phyloP scores from a whole-genome alignment of 2,888 invertebrate genomes.

The Lepidochrysops patricia region DNA sequence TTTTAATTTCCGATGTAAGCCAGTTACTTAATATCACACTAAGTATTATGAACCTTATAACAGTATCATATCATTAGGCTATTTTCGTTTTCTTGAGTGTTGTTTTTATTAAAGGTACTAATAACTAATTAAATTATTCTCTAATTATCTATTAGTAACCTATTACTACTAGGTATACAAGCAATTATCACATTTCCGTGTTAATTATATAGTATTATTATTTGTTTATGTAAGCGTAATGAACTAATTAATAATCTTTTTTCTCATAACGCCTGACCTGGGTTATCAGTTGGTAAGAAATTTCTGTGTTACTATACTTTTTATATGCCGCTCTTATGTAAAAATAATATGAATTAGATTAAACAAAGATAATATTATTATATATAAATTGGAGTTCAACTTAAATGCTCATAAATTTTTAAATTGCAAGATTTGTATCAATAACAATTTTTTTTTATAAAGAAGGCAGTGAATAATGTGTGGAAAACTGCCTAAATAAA shows the following conservation, averaged over 20 bases:
- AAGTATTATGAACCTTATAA: not conserved
- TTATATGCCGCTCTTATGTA: not conserved
- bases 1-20: too few relatives aligned
- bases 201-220: slow-evolving; percentile 15
- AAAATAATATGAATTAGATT: not conserved
- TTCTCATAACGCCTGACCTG: slow-evolving; percentile 42
- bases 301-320: not conserved
- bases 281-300: slow-evolving; percentile 55
- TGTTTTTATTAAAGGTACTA: not conserved
- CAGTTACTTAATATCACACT: too few relatives aligned
- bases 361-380: not conserved
- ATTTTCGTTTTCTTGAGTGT: too few relatives aligned
- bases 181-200: slow-evolving; percentile 6
- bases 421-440: too few relatives aligned
- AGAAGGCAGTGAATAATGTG: too few relatives aligned
- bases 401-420: too few relatives aligned
- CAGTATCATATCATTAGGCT: too few relatives aligned
- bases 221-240: not conserved
- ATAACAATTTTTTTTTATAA: too few relatives aligned
- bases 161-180: not conserved
- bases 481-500: too few relatives aligned
- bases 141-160: not conserved
- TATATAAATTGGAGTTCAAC: too few relatives aligned
- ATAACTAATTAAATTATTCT: not conserved
- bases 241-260: slow-evolving; percentile 23